phyloP scores from a whole-genome alignment of 2,888 invertebrate genomes.

The Caenorhabditis wallacei region DNA sequence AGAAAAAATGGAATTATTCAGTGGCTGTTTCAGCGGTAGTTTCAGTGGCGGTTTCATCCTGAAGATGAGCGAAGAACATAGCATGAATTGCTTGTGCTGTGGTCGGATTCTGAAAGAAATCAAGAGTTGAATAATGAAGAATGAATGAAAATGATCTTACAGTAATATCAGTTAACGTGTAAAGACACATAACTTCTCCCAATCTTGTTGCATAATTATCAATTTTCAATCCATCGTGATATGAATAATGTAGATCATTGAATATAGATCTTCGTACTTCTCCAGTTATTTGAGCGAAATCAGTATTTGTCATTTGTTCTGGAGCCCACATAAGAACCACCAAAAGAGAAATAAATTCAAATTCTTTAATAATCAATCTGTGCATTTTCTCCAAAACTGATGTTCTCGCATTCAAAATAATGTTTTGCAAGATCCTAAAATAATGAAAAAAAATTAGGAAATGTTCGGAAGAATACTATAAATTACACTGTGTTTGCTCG shows the following conservation, averaged over 20 bases:
- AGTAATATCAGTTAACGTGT: conserved; percentile 51
- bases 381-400: conserved; percentile 54
- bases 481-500: conserved; percentile 24
- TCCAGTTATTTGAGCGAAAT: conserved; percentile 20
- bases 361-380: conserved; percentile 52
- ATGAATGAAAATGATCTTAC: neutral
- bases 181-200: conserved; percentile 60
- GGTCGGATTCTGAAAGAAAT: conserved; percentile 44
- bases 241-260: conserved; percentile 58
- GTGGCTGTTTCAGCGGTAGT: too few relatives aligned
- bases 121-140: neutral
- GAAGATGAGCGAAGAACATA: conserved; percentile 44
- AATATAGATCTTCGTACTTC: conserved; percentile 35
- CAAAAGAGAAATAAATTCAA: conserved; percentile 53
- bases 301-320: too few relatives aligned
- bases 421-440: conserved; percentile 3
- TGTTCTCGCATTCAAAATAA: conserved; percentile 17
- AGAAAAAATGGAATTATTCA: neutral
- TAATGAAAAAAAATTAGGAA: too few relatives aligned
- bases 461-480: neutral
- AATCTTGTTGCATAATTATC: conserved; percentile 63
- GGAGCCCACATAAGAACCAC: conserved; percentile 61
- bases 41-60: conserved; percentile 12
- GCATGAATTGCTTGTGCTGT: conserved; percentile 35
- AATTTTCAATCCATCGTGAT: conserved; percentile 57